Evolutionary conservation across 2,888 invertebrate genomes (phyloP).

Genomic region (Lasius fuliginosus): DNA sequence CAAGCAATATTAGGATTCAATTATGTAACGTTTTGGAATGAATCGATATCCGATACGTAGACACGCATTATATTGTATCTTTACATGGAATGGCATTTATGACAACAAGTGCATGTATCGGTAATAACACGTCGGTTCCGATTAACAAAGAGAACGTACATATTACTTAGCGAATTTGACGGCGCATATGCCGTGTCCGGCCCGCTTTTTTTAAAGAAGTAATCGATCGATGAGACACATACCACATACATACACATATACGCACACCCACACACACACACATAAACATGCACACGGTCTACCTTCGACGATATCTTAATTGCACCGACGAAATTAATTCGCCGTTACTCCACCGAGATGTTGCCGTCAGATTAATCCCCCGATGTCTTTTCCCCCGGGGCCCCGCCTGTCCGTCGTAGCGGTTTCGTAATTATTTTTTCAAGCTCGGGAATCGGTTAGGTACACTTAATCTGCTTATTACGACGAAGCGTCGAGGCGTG

Average conservation of each 20-base stretch:
- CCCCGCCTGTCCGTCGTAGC: constrained; percentile 19
- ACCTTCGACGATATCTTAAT: constrained; percentile 72
- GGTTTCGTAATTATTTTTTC: constrained; percentile 73
- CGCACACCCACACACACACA: background rate
- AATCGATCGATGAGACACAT: constrained; percentile 65
- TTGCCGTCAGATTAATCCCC: constrained; percentile 71
- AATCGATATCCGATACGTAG: background rate
- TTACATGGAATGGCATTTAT: constrained; percentile 22
- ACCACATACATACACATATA: background rate
- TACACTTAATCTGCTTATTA: constrained; percentile 62
- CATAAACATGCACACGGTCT: constrained; percentile 16
- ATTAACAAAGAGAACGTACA: constrained; percentile 33
- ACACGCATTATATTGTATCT: constrained; percentile 10
- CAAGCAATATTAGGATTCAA: constrained; percentile 12
- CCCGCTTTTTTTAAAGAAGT: constrained; percentile 58
- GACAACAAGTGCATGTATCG: constrained; percentile 15
- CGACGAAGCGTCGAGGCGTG: constrained; percentile 33
- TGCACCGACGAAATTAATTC: constrained; percentile 74
- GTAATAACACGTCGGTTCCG: constrained; percentile 51
- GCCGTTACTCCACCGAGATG: constrained; percentile 65
- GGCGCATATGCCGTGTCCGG: constrained; percentile 33
- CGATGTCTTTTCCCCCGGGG: constrained; percentile 42
- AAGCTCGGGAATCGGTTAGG: constrained; percentile 47
- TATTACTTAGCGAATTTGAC: constrained; percentile 53
- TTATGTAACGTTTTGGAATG: background rate